These are phyloP conservation scores for Diadophis punctatus DNA, from an alignment of 2,113 vertebrate genomes.

Conservation along the genomic window DNA sequence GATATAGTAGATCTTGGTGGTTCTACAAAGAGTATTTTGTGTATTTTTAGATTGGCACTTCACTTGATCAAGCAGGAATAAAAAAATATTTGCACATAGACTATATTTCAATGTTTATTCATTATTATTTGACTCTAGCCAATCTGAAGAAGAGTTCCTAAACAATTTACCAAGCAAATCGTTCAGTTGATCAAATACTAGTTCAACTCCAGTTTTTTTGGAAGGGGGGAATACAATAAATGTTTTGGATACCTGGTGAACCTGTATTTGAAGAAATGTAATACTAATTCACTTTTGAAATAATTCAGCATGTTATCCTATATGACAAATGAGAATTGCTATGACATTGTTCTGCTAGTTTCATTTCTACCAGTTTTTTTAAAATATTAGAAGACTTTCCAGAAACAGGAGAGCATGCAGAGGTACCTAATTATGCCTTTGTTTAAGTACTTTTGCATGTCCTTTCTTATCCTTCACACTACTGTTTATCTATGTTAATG, in stretches of 20 bases:
- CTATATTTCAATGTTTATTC: background rate
- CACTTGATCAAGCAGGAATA: background rate
- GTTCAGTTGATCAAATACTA: background rate
- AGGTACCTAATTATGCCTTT: background rate
- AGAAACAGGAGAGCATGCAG: background rate
- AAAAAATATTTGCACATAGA: constrained; percentile 20
- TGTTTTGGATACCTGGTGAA: background rate
- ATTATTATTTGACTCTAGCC: background rate
- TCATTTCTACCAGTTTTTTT: background rate
- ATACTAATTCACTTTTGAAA: background rate
- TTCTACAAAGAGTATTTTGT: constrained; percentile 33
- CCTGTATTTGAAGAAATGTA: background rate
- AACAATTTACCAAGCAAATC: background rate
- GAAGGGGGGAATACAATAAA: background rate
- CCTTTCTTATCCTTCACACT: no score
- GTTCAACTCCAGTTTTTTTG: background rate
- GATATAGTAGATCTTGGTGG: constrained; percentile 41
- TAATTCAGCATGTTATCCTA: background rate
- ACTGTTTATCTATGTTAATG: background rate
- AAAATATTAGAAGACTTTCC: background rate
- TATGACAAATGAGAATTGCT: background rate
- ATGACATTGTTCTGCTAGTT: background rate
- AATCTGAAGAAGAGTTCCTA: background rate
- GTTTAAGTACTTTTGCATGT: background rate
- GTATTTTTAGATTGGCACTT: constrained; percentile 28